Base-by-base conservation (phyloP, 2,888 invertebrate species). In the Synergus laeviventris region DNA sequence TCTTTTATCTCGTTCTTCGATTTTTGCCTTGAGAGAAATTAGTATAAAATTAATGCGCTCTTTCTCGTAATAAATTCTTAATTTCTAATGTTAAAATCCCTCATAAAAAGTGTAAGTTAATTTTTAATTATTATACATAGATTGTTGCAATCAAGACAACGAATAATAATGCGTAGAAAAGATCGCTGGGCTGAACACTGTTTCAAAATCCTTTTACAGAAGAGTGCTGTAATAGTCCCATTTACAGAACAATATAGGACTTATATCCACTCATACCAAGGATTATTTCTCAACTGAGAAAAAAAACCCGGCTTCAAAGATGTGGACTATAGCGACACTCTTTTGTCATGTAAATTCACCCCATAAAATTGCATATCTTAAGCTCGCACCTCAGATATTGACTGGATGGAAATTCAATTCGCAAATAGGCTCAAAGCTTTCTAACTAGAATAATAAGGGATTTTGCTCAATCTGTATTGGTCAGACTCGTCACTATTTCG, bases 131-230 rank as follows among this genome's bases (percentile, higher is more conserved):
- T 24, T 64, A 70, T 77, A 77, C n/a, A 77, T 42, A 77, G 75
- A 70, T 49, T 79, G 64, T 82, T 82, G 77, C 75, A 78, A 81
- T 79, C 77, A 74, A 84, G 78, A 84, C 84, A 85, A 85, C 84
- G 84, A 85, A 85, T 78, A 83, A 77, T 54, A 79, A 66, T 75
- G 66, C 42, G 64, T 54, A 66, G 21, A 21, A 70, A 45, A 70
- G 9, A 49, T 24, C 36, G 31, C 31, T 31, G 31, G n/a, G n/a
- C n/a, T 70, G 21, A 66, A 31, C 16, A 31, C n/a, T 70, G 31
- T 42, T 21, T 36, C n/a, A 70, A 70, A 70, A 49, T 70, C 31
- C 49, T 49, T 11, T 49, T 18, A 70, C 49, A 36, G 31, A n/a
- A 24, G 70, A 70, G 49, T 5, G 9, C 11, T 31, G 11, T 70